Percentiles rank a stretch among this genome's conserved stretches.
phyloP scores from a whole-genome alignment of 2,797 vertebrate species.

The Neosalanx taihuensis region DNA sequence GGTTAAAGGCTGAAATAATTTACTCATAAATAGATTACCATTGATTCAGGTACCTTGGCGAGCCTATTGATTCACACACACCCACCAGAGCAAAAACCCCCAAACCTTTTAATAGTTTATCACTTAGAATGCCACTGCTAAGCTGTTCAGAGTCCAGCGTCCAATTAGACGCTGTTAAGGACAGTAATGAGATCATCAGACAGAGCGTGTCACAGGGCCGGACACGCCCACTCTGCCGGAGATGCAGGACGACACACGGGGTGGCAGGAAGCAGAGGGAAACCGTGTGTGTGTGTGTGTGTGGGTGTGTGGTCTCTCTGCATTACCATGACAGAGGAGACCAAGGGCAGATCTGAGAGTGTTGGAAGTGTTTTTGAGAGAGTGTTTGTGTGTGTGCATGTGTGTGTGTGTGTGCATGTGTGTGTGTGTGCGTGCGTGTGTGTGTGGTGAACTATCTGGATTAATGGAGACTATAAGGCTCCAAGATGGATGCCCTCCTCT shows the following conservation, averaged over 20 bases:
- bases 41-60: constrained; percentile 5
- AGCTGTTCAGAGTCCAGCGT: constrained; percentile 57
- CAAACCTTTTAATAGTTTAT: constrained; percentile 53
- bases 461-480: constrained; percentile 49
- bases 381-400: constrained; percentile 1
- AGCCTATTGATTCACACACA: constrained; percentile 2
- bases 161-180: constrained; percentile 59
- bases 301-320: neutral
- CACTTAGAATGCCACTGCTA: constrained; percentile 42
- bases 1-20: constrained; percentile 51
- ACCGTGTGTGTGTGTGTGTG: neutral
- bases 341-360: neutral
- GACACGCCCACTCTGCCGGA: constrained; percentile 21
- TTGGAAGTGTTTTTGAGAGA: neutral
- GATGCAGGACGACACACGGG: too few species aligned
- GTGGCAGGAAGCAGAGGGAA: neutral
- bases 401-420: neutral
- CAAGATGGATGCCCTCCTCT: constrained; percentile 48
- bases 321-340: too few species aligned
- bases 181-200: constrained; percentile 59
- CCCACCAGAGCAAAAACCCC: neutral
- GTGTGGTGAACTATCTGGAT: constrained; percentile 27
- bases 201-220: constrained; percentile 24
- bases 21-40: constrained; percentile 16
- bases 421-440: constrained; percentile 11